These are phyloP conservation scores for Tetragnatha versicolor DNA, from an alignment of 1,140 invertebrate genomes.

Conservation along the genomic window DNA sequence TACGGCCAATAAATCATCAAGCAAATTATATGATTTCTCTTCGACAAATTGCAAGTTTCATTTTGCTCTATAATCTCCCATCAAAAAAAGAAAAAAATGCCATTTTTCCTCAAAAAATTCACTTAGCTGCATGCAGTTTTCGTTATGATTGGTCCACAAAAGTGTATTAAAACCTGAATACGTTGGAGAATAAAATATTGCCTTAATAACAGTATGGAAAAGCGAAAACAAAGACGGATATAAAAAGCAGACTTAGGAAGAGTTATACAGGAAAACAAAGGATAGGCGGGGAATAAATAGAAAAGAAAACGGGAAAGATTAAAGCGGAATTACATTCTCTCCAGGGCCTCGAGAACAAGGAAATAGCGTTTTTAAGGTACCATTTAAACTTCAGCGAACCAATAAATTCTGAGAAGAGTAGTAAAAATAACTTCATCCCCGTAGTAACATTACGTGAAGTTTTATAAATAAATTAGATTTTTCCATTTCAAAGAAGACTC, in stretches of 20 bases:
- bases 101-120: too few species aligned
- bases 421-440: slow-evolving; percentile 46
- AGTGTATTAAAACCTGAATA: neutral
- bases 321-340: slow-evolving; percentile 46
- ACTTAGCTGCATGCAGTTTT: too few species aligned
- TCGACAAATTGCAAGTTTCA: neutral
- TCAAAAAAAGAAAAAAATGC: too few species aligned
- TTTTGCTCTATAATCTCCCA: neutral
- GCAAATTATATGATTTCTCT: slow-evolving; percentile 8
- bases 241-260: neutral
- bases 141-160: slow-evolving; percentile 6
- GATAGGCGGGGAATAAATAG: neutral
- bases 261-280: neutral
- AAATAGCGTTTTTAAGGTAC: slow-evolving; percentile 41
- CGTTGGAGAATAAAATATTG: neutral
- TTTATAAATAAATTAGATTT: slow-evolving; percentile 47
- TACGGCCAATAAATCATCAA: neutral
- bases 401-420: slow-evolving; percentile 42
- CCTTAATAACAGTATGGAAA: slow-evolving; percentile 16
- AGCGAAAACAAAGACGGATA: slow-evolving; percentile 25
- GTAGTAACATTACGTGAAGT: slow-evolving; percentile 43
- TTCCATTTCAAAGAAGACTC: slow-evolving; percentile 10
- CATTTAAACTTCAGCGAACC: slow-evolving; percentile 40
- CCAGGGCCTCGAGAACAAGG: slow-evolving; percentile 14
- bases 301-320: slow-evolving; percentile 11